These are phyloP conservation scores for Drosophila tani DNA, from an alignment of 1,140 invertebrate genomes.

Conservation along the genomic window DNA sequence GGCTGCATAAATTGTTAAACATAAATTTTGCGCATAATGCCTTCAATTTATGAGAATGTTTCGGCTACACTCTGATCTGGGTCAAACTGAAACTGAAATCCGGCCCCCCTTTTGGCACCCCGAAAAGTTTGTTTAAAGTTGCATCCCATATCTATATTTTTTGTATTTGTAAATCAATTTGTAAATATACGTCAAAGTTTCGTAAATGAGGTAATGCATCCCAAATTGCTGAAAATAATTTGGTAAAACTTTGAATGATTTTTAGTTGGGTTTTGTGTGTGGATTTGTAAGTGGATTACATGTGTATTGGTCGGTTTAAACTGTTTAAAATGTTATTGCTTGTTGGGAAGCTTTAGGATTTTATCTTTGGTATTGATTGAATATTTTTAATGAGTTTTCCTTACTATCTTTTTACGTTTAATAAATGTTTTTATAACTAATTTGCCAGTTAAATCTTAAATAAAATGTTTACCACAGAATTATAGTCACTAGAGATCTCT, in stretches of 20 bases:
- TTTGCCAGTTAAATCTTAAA: no score
- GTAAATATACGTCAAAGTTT: conserved; percentile 49
- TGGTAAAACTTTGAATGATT: conserved; percentile 25
- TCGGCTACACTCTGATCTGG: conserved; percentile 36
- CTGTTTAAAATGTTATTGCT: not conserved
- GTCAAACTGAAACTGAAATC: conserved; percentile 42
- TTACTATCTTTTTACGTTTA: no score
- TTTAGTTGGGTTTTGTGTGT: conserved; percentile 12
- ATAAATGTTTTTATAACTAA: no score
- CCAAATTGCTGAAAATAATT: conserved; percentile 34
- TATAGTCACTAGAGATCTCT: no score
- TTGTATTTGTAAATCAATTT: conserved; percentile 57
- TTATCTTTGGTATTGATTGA: not conserved
- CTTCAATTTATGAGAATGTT: conserved; percentile 59
- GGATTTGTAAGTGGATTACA: conserved; percentile 33
- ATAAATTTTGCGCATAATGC: conserved; percentile 71
- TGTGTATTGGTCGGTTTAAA: not conserved
- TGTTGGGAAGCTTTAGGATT: no score
- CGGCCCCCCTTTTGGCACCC: not conserved
- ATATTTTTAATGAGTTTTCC: not conserved
- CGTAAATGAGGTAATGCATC: conserved; percentile 38
- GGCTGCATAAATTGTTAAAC: conserved; percentile 65
- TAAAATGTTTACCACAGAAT: no score
- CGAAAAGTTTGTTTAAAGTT: conserved; percentile 37
- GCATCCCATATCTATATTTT: conserved; percentile 19